Base-by-base conservation (phyloP, 2,888 invertebrate genomes). In the Andrena trimmerana region DNA sequence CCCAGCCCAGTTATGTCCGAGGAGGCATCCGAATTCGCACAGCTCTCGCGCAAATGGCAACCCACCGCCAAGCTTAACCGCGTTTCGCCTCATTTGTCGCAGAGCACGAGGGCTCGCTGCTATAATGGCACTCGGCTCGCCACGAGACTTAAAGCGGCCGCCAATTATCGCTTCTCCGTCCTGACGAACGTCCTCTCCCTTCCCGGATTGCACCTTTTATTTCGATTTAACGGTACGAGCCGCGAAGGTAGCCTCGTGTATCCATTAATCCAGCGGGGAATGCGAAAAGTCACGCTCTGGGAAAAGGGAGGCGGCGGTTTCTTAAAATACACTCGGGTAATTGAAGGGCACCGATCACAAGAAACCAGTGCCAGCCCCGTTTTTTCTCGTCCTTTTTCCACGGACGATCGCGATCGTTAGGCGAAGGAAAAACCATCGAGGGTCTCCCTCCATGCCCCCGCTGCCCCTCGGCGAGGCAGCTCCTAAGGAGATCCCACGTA, bases 191-290 rank as follows among this genome's bases (percentile, higher is more conserved):
- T 48, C 31, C 63, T 7, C 62, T 36, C 48, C 48, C 57, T 57
- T 48, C 36, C 52, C 13, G 16, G 27, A 16, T 66, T 42, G 52
- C 66, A 48, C 27, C 79, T 77, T 81, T 83, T 83, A 83, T 81
- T 81, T 77, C 76, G 76, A 83, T 81, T 83, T 69, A 72, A 73
- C 81, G 81, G 77, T 67, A 70, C 74, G 66, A 29, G 27, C 70
- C 10, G 63, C 63, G 62, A 72, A 71, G 67, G 67, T 66, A 57
- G 69, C 60, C 73, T 57, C 74, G 77, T 78, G 80, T 83, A 76
- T 83, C 85, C 85, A 86, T 87, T 87, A 87, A 86, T 86, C 86
- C 71, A 63, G 62, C 50, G 62, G 50, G 86, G 78, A 69, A 85
- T 85, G 85, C 79, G 70, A 83, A 59, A 82, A 84, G 84, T 84